These are phyloP conservation scores for Phymorhynchus buccinoides DNA, from an alignment of 1,140 invertebrate genomes.

Conservation along the genomic window DNA sequence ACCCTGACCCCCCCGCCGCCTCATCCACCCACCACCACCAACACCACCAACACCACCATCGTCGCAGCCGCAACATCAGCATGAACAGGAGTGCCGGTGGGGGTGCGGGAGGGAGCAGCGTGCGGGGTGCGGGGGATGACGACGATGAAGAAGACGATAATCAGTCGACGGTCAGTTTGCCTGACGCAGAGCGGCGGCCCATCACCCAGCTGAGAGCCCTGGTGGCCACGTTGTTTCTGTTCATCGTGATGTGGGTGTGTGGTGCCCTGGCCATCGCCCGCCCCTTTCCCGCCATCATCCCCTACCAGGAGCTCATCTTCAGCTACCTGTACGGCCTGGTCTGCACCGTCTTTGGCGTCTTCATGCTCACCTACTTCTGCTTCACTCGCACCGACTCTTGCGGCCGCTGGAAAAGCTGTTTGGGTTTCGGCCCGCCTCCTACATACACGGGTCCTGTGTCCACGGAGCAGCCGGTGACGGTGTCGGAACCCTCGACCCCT, in stretches of 20 bases:
- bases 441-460: slow-evolving; percentile 55
- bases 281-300: slow-evolving; percentile 74
- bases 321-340: slow-evolving; percentile 84
- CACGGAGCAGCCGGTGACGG: slow-evolving; percentile 25
- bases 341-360: slow-evolving; percentile 83
- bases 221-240: slow-evolving; percentile 83
- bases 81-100: slow-evolving; percentile 24
- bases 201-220: slow-evolving; percentile 86
- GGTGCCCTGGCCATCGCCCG: slow-evolving; percentile 77
- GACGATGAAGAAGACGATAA: slow-evolving; percentile 64
- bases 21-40: too few relatives aligned
- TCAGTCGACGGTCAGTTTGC: slow-evolving; percentile 80
- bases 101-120: slow-evolving; percentile 17
- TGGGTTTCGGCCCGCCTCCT: slow-evolving; percentile 58
- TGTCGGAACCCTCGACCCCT: slow-evolving; percentile 44
- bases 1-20: slow-evolving; percentile 20
- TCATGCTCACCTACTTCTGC: slow-evolving; percentile 89
- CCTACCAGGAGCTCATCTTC: slow-evolving; percentile 84
- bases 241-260: slow-evolving; percentile 83
- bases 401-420: slow-evolving; percentile 65
- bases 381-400: slow-evolving; percentile 87
- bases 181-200: slow-evolving; percentile 87
- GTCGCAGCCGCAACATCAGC: slow-evolving; percentile 36
- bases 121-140: slow-evolving; percentile 75
- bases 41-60: too few relatives aligned